Base-by-base conservation (phyloP, 2,113 vertebrate genomes). In the Anas platyrhynchos region DNA sequence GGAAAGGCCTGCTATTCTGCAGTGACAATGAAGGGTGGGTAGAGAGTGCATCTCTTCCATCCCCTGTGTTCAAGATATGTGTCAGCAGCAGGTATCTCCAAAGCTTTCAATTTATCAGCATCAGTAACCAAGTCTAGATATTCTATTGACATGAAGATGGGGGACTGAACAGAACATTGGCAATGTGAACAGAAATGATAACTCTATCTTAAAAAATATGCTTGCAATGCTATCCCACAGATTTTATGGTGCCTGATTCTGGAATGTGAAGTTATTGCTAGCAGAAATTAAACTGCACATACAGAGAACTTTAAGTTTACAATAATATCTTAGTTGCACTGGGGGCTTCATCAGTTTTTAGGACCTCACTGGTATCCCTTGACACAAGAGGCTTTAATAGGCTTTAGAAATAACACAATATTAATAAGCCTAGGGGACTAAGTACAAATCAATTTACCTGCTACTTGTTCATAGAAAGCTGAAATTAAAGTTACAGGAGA, bases 401-500 rank as follows among this genome's bases (percentile, higher is more conserved):
- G 91, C 69, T 95, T 90, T 95, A 89, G 88, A 80, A 91, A 63
- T 95, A 95, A 86, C 87, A 95, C 82, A 94, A 52, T 97, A 96
- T 96, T 97, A 96, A 97, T 96, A 97, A 97, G 67, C 95, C 95
- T 91, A 79, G 65, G 95, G 94, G 95, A 96, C 58, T 27, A 67
- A 88, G 84, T 81, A 90, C 90, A 96, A 96, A 96, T 97, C 95
- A 97, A 95, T 97, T 96, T 97, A 95, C 90, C 88, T 92, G 62
- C 76, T 91, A 84, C 65, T 94, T 80, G 91, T 89, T 95, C 94
- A 91, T 80, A 95, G 95, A 91, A 95, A 97, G 84, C 91, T 91
- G 93, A 97, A 97, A 97, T 97, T 97, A 97, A 97, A 96, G 95
- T 95, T 96, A 95, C 46, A 3, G 46, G 52, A 96, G 88, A 96